Conservation (phyloP, 2,888 invertebrate species). For the Litoditis marina region DNA sequence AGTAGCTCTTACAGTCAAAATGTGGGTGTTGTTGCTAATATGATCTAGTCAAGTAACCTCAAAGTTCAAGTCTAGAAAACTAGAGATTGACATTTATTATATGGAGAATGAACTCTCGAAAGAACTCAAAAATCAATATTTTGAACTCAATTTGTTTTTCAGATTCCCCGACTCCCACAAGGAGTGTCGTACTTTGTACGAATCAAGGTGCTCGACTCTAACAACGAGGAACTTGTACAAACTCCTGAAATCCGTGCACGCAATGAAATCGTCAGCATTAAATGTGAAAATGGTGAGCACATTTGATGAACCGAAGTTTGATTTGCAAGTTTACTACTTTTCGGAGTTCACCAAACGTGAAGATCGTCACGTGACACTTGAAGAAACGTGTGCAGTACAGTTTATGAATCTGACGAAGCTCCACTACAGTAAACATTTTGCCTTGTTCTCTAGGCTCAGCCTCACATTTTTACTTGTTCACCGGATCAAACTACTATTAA, state of each 20-base stretch:
- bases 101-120: not conserved
- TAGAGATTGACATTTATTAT: no score
- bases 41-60: no score
- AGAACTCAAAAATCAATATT: not conserved
- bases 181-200: slow-evolving; percentile 61
- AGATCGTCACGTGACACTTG: no score
- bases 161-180: slow-evolving; percentile 60
- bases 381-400: no score
- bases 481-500: no score
- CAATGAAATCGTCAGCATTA: slow-evolving; percentile 60
- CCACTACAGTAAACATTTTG: no score
- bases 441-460: no score
- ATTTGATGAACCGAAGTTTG: not conserved
- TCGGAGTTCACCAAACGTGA: no score
- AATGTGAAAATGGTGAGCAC: slow-evolving; percentile 54
- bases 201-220: slow-evolving; percentile 59
- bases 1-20: not conserved
- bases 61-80: no score
- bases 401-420: no score
- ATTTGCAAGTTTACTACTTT: no score
- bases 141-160: slow-evolving; percentile 8
- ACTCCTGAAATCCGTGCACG: slow-evolving; percentile 61
- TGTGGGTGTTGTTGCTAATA: not conserved
- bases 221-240: slow-evolving; percentile 60
- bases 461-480: no score